Base-by-base conservation (phyloP, 2,113 vertebrate genomes). In the Pterophyllum scalare region DNA sequence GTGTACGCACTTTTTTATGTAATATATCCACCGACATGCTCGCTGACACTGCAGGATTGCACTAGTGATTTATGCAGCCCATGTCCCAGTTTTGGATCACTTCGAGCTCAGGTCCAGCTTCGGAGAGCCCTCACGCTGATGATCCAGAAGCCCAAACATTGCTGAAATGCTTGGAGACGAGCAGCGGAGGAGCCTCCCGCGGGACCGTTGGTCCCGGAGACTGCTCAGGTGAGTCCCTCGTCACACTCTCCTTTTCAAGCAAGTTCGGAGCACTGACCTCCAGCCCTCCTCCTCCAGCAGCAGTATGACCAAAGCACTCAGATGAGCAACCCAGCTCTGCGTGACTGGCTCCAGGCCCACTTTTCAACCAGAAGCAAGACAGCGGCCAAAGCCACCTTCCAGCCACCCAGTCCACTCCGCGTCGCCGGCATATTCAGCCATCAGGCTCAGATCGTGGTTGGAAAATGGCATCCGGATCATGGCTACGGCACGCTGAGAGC, bases 381-480 rank as follows among this genome's bases (percentile, higher is more conserved):
- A 58, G 72, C 1, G 17, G 17, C 31, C 26, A 1, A 72, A 72
- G 46, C 67, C 67, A 52, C 20, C 56, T 79, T 83, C 2, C 67
- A 89, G 75, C 88, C 79, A 0, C 88, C 75, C 24, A 87, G 89
- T 85, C 88, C 89, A 0, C 59, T 93, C 54, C n/a, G n/a, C n/a
- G 75, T 90, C 0, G 64, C 82, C 7, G 35, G 31, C 2, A 5
- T 80, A 1, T 28, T 35, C 7, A 81, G 52, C 59, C 84, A 76
- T 13, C 89, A 91, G 1, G 91, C n/a, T 94, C 83, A 49, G 11
- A 3, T 77, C 74, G 1, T 93, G 93, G 93, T 46, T 89, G 88
- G 82, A 85, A 35, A 87, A 84, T 7, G 65, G 33, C 1, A n/a
- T n/a, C 72, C 2, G 3, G 82, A 89, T 33, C 81, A 26, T 0